Conservation (phyloP, 2,888 invertebrate genomes). For the Drosophila anomelani region DNA sequence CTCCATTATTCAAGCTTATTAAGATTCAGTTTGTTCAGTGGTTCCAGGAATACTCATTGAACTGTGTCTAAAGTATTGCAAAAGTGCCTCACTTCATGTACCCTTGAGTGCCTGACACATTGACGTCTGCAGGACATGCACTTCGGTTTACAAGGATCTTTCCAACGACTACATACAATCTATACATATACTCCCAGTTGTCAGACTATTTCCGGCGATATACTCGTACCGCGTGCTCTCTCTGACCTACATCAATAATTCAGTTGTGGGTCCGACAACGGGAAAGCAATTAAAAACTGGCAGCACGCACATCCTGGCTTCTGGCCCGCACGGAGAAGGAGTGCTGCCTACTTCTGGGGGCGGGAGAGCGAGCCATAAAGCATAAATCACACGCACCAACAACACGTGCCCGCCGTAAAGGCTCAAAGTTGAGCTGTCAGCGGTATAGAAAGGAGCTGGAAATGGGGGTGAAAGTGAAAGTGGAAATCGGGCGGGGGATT, state of each 20-base stretch:
- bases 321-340: constrained; percentile 12
- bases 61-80: background rate
- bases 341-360: constrained; percentile 44
- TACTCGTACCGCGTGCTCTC: constrained; percentile 9
- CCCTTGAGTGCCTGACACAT: constrained; percentile 19
- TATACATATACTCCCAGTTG: background rate
- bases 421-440: constrained; percentile 70
- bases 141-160: background rate
- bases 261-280: constrained; percentile 53
- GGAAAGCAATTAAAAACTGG: constrained; percentile 71
- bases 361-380: constrained; percentile 16
- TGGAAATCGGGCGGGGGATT: constrained; percentile 14
- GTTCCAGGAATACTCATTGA: background rate
- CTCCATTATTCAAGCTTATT: background rate
- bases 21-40: background rate
- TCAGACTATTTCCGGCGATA: constrained; percentile 29
- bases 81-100: background rate
- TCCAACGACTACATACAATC: background rate
- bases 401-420: constrained; percentile 68
- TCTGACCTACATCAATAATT: constrained; percentile 73
- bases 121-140: constrained; percentile 1
- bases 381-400: constrained; percentile 68
- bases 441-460: constrained; percentile 24
- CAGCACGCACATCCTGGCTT: constrained; percentile 57
- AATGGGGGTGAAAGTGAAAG: background rate